phyloP scores from a whole-genome alignment of 2,797 vertebrate species.

The Pangasius krempfi region DNA sequence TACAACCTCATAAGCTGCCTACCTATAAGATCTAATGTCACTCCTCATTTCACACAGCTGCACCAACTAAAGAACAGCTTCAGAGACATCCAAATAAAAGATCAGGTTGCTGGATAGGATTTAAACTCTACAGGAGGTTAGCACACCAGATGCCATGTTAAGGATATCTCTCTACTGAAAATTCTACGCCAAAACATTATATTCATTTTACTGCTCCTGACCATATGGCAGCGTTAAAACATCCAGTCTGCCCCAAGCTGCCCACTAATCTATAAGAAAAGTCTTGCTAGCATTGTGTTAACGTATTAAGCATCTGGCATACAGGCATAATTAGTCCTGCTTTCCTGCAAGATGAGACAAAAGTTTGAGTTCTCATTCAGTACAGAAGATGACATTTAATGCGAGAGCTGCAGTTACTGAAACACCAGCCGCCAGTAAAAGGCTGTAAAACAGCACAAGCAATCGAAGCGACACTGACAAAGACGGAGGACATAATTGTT shows the following conservation, averaged over 20 bases:
- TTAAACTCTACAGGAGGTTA: slow-evolving; percentile 10
- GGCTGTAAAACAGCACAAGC: slow-evolving; percentile 31
- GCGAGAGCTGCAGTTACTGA: neutral
- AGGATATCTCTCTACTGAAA: neutral
- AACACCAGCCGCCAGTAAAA: neutral
- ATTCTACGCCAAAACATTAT: neutral
- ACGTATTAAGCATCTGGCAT: slow-evolving; percentile 16
- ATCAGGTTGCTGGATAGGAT: neutral
- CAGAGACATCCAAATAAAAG: neutral
- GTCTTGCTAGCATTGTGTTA: neutral
- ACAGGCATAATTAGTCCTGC: slow-evolving; percentile 35
- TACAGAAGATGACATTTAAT: slow-evolving; percentile 23
- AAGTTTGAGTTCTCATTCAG: slow-evolving; percentile 9
- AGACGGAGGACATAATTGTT: slow-evolving; percentile 62
- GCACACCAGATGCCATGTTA: neutral
- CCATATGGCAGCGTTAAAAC: slow-evolving; percentile 6
- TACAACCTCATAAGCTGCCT: neutral
- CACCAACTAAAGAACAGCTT: neutral
- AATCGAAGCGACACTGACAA: slow-evolving; percentile 28
- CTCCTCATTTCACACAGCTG: neutral
- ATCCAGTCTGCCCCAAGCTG: neutral
- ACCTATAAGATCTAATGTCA: neutral
- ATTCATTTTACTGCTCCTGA: neutral
- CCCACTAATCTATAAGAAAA: slow-evolving; percentile 21
- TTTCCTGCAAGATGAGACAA: slow-evolving; percentile 21